A percentile compares a stretch with the other conserved stretches of the same genome.
Conservation (phyloP, 2,797 vertebrate genomes). For the Poecilia velifera region DNA sequence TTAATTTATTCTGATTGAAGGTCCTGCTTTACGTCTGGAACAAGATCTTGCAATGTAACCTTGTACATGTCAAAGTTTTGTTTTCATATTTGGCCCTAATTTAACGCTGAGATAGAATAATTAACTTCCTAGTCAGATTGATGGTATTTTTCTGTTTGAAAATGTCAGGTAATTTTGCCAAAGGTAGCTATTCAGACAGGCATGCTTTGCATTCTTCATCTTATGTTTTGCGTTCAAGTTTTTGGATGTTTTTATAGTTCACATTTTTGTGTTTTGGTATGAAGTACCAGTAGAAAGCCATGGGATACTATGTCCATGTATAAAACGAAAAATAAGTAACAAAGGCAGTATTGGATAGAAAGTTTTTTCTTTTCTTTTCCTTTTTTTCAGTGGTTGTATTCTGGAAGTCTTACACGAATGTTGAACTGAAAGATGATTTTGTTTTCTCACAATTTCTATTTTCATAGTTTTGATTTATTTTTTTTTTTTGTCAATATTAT, state of each 20-base stretch:
- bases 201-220: conserved; percentile 5
- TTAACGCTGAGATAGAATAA: conserved; percentile 33
- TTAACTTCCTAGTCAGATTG: conserved; percentile 34
- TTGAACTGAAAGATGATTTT: background rate
- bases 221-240: background rate
- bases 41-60: conserved; percentile 33
- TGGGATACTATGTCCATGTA: background rate
- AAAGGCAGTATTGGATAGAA: background rate
- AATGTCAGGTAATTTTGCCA: conserved; percentile 32
- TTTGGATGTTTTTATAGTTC: too few relatives aligned
- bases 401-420: background rate
- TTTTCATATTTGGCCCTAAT: conserved; percentile 21
- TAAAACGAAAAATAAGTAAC: background rate
- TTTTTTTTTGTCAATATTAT: background rate
- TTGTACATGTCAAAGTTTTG: conserved; percentile 24
- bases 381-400: background rate
- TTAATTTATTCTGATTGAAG: conserved; percentile 46
- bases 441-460: background rate
- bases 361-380: background rate
- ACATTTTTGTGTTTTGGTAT: background rate
- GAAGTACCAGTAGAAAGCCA: background rate
- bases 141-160: conserved; percentile 34
- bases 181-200: conserved; percentile 8
- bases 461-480: background rate
- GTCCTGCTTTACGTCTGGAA: conserved; percentile 45